phyloP scores from a whole-genome alignment of 2,888 invertebrate species.

The Eurytoma adleriae region DNA sequence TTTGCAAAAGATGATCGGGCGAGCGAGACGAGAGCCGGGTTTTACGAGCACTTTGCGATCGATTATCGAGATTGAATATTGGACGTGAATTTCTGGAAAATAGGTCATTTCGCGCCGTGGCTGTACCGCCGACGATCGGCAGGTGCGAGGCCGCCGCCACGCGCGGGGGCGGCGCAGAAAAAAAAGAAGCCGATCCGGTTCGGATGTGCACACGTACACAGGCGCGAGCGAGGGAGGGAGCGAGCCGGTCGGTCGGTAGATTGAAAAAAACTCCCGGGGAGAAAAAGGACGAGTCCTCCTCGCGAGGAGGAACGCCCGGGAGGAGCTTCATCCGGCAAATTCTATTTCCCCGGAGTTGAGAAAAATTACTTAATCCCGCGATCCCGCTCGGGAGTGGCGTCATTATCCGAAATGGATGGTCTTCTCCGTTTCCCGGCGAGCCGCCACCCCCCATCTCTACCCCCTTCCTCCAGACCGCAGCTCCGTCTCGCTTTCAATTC shows the following conservation, averaged over 20 bases:
- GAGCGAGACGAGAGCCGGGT: neutral
- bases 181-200: neutral
- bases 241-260: neutral
- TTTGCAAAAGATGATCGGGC: constrained; percentile 44
- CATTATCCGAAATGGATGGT: constrained; percentile 65
- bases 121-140: neutral
- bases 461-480: neutral
- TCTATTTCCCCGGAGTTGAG: constrained; percentile 61
- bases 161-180: neutral
- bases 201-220: neutral
- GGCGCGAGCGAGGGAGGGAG: neutral
- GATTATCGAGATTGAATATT: constrained; percentile 57
- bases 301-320: constrained; percentile 2
- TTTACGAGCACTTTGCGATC: constrained; percentile 54
- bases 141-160: constrained; percentile 29
- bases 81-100: constrained; percentile 56
- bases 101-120: constrained; percentile 50
- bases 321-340: constrained; percentile 46
- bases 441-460: constrained; percentile 36
- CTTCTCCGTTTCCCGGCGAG: constrained; percentile 56
- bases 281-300: neutral
- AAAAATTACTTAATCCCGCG: constrained; percentile 66
- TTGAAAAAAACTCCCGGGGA: neutral
- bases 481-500: constrained; percentile 43
- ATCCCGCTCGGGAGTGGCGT: constrained; percentile 59